Base-by-base conservation (phyloP, 2,113 vertebrate species). In the Leucopternis melanops region DNA sequence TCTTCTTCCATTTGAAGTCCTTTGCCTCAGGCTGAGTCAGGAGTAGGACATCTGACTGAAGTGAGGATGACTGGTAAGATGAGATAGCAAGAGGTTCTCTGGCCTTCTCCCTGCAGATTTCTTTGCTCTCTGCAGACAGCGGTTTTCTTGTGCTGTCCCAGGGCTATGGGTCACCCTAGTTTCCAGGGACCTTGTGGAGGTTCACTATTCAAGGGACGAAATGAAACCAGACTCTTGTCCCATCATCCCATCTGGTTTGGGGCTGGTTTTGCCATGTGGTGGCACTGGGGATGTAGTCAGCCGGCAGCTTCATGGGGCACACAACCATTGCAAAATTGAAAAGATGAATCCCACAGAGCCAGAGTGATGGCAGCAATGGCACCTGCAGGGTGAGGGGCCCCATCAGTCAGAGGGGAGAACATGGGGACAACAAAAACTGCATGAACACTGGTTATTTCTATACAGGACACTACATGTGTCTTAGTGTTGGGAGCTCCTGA, bases 351-450 rank as follows among this genome's bases (percentile, higher is more conserved):
- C 42, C 23, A 8, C 55, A 18, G 36, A 40, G 27, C 23, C 85
- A 63, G 38, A 0, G 0, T 29, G 66, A 49, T 34, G 19, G 34
- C 42, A 15, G 17, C 4, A 27, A 13, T 3, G 6, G 36, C 18
- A 71, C 25, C 55, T 50, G 44, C 0, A 0, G 63, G 23, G 20
- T 26, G 29, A 55, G 25, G 5, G 8, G 5, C 29, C 20, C 16
- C 29, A 14, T 32, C 58, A 44, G 18, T 26, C 59, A 72, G 71
- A 66, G 52, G 17, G 38, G 23, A 61, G 38, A 65, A 32, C 11
- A 2, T 0, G 4, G 23, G 18, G 16, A 55, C 47, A 45, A 36
- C 26, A 70, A 87, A 84, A 71, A 2, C n/a, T 21, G 22, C 26
- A 40, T 19, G n/a, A 50, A 13, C 38, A 15, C 16, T 34, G 36